Conservation (phyloP, 2,888 invertebrate genomes). For the Epinotia bilunana region DNA sequence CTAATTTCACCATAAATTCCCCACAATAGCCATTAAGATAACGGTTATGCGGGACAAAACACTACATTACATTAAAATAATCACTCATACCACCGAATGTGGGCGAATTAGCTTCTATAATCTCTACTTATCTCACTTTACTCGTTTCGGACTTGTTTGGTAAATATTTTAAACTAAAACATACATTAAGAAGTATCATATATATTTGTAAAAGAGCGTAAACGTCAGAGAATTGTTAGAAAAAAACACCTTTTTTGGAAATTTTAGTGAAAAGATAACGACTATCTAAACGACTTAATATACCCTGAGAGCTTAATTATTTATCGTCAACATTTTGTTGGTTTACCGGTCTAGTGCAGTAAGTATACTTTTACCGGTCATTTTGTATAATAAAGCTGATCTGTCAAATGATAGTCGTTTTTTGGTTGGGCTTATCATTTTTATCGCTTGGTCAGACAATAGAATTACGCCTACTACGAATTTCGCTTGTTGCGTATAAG, state of each 20-base stretch:
- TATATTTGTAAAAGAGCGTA: neutral
- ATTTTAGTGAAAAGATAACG: slow-evolving; percentile 58
- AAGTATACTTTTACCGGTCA: slow-evolving; percentile 32
- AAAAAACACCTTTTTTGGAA: neutral
- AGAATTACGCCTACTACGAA: slow-evolving; percentile 28
- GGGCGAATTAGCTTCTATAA: slow-evolving; percentile 68
- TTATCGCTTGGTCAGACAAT: slow-evolving; percentile 37
- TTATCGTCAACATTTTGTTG: slow-evolving; percentile 66
- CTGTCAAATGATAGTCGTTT: slow-evolving; percentile 25
- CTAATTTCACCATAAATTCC: slow-evolving; percentile 53
- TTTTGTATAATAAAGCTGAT: slow-evolving; percentile 43
- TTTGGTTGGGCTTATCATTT: slow-evolving; percentile 33
- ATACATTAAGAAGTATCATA: slow-evolving; percentile 55
- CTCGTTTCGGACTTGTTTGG: slow-evolving; percentile 58
- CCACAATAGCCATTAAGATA: slow-evolving; percentile 69
- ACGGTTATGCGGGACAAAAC: slow-evolving; percentile 61
- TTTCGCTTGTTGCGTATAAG: slow-evolving; percentile 21
- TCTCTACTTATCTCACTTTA: slow-evolving; percentile 63
- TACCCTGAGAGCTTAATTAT: slow-evolving; percentile 50
- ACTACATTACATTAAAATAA: slow-evolving; percentile 62
- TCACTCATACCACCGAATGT: slow-evolving; percentile 72
- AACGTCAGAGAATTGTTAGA: neutral
- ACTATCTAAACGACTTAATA: slow-evolving; percentile 72
- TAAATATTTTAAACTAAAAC: slow-evolving; percentile 66
- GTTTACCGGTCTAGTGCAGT: slow-evolving; percentile 63